A percentile compares a stretch with the other conserved stretches of the same genome.
phyloP scores from a whole-genome alignment of 2,888 invertebrate genomes.

The Heliconius erato region DNA sequence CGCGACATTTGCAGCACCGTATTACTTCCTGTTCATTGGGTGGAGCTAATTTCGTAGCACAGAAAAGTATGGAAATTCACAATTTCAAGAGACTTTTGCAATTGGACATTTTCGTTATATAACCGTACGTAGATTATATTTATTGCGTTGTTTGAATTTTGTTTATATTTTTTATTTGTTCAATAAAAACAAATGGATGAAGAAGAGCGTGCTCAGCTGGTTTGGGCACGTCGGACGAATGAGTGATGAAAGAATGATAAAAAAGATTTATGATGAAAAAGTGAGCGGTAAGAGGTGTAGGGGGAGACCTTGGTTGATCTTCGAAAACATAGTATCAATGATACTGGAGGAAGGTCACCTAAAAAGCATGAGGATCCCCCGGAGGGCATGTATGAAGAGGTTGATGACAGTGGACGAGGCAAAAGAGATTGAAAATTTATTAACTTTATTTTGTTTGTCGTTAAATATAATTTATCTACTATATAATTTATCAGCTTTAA shows the following conservation, averaged over 20 bases:
- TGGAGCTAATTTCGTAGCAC: conserved; percentile 53
- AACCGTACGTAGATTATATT: not conserved
- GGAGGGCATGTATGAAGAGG: too few species aligned
- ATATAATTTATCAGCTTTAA: not conserved
- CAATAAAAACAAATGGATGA: not conserved
- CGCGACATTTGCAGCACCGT: conserved; percentile 49
- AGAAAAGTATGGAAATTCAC: conserved; percentile 45
- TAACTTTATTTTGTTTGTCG: not conserved
- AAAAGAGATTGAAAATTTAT: not conserved
- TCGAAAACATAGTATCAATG: too few species aligned
- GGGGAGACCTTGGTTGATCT: too few species aligned
- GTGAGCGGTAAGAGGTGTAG: too few species aligned
- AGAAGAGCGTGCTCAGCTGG: too few species aligned
- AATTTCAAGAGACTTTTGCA: not conserved
- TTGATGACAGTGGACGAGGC: too few species aligned
- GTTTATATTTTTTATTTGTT: not conserved
- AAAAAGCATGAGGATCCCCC: too few species aligned
- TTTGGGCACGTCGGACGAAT: too few species aligned
- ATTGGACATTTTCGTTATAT: not conserved
- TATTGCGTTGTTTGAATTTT: not conserved
- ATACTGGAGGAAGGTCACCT: too few species aligned
- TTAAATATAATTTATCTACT: not conserved
- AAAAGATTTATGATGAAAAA: too few species aligned
- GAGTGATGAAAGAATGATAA: too few species aligned
- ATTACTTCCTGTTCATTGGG: conserved; percentile 54